Evolutionary conservation across 2,888 invertebrate species (phyloP).

Genomic region (Dynastes hyllus): DNA sequence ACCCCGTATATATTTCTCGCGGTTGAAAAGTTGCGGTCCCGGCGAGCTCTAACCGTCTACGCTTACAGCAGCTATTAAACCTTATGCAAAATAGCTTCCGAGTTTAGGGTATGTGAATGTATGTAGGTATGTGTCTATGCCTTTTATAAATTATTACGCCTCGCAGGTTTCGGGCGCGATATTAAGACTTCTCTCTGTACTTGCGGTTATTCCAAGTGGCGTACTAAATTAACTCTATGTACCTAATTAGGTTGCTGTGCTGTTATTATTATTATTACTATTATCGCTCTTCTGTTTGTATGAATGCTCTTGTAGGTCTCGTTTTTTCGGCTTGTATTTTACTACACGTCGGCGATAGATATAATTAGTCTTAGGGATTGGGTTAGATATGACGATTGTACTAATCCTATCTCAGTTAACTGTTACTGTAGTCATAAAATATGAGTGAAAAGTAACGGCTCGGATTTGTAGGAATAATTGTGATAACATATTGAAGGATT

Average conservation of each 20-base stretch:
- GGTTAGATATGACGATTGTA: no score
- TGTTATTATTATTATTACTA: constrained; percentile 5
- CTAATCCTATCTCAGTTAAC: no score
- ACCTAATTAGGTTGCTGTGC: constrained; percentile 6
- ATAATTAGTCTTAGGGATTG: no score
- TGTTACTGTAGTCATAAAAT: no score
- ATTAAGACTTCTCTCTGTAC: constrained; percentile 35
- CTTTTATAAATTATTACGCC: constrained; percentile 39
- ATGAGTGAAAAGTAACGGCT: no score
- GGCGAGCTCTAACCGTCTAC: not conserved
- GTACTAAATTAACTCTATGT: constrained; percentile 36
- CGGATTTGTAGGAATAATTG: no score
- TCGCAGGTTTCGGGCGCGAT: constrained; percentile 34
- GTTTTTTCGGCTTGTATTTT: not conserved
- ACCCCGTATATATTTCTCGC: no score
- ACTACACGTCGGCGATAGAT: not conserved
- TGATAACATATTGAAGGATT: no score
- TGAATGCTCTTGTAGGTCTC: not conserved
- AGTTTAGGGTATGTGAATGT: not conserved
- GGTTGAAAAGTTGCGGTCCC: no score
- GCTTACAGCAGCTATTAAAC: constrained; percentile 12
- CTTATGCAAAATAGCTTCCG: constrained; percentile 28
- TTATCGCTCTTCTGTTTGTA: not conserved
- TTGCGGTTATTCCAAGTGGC: constrained; percentile 37
- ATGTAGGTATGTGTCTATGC: not conserved